Evolutionary conservation across 2,113 vertebrate genomes (phyloP).

Genomic region (Myotis brandtii): DNA sequence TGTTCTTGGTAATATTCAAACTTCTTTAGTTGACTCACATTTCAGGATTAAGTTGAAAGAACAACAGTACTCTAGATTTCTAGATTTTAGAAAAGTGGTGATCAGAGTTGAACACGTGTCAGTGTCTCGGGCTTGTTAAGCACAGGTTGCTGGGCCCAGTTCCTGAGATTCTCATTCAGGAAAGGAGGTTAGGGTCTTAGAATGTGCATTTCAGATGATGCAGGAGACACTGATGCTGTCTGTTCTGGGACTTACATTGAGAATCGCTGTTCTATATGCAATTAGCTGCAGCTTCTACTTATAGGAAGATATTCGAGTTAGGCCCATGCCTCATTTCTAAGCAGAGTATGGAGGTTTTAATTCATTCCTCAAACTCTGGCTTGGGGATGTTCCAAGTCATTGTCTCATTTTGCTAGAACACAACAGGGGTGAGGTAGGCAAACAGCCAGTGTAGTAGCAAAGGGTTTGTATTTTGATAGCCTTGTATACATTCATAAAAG

Average conservation of each 20-base stretch:
- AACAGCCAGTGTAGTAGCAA: not conserved
- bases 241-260: not conserved
- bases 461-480: not conserved
- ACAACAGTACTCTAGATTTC: not conserved
- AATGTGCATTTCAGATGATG: not conserved
- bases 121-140: not conserved
- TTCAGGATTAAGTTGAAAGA: not conserved
- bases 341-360: not conserved
- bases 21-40: slow-evolving; percentile 9
- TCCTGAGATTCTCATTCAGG: not conserved
- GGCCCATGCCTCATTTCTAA: not conserved
- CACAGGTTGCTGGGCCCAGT: not conserved
- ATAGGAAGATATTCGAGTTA: not conserved
- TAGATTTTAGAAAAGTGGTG: not conserved
- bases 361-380: not conserved
- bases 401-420: not conserved
- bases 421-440: not conserved
- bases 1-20: slow-evolving; percentile 15
- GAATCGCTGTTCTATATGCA: not conserved
- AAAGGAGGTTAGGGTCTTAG: not conserved
- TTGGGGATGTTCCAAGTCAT: not conserved
- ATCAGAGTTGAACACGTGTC: not conserved
- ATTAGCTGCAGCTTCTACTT: not conserved
- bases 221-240: not conserved
- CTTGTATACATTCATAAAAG: not conserved